phyloP scores from a whole-genome alignment of 2,797 vertebrate genomes.

The Pteronotus mesoamericanus region DNA sequence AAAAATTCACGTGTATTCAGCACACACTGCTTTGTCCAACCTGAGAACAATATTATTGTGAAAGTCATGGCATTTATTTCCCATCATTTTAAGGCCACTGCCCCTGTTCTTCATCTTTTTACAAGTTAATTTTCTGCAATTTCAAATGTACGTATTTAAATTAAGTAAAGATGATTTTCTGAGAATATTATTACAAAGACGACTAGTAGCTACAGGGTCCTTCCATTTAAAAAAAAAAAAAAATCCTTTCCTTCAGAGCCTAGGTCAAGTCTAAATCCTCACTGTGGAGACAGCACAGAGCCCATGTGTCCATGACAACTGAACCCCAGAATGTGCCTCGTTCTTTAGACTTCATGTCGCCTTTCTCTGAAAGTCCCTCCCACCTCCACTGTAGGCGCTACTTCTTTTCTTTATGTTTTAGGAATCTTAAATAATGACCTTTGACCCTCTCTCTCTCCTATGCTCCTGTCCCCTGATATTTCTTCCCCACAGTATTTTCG shows the following conservation, averaged over 20 bases:
- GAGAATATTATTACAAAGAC: not conserved
- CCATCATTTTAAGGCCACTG: not conserved
- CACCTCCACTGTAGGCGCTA: no score
- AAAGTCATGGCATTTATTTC: not conserved
- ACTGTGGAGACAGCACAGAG: not conserved
- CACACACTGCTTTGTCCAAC: not conserved
- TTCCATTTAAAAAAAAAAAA: not conserved
- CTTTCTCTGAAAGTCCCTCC: not conserved
- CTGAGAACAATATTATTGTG: not conserved
- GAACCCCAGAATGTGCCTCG: no score
- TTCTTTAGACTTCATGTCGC: not conserved
- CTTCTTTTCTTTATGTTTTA: not conserved
- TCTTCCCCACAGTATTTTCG: not conserved
- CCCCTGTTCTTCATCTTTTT: not conserved
- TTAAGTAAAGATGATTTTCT: not conserved
- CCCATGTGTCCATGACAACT: no score
- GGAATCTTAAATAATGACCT: not conserved
- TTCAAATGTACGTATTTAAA: not conserved
- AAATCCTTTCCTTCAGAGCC: not conserved
- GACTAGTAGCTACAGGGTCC: not conserved
- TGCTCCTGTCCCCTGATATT: not conserved
- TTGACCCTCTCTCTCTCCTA: not conserved
- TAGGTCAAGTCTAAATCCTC: no score
- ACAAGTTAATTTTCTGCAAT: not conserved
- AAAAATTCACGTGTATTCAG: not conserved